Evolutionary conservation across 2,888 invertebrate genomes (phyloP), one percentile per base, ranked within the genome.

Genomic region (Graphium colonna): DNA sequence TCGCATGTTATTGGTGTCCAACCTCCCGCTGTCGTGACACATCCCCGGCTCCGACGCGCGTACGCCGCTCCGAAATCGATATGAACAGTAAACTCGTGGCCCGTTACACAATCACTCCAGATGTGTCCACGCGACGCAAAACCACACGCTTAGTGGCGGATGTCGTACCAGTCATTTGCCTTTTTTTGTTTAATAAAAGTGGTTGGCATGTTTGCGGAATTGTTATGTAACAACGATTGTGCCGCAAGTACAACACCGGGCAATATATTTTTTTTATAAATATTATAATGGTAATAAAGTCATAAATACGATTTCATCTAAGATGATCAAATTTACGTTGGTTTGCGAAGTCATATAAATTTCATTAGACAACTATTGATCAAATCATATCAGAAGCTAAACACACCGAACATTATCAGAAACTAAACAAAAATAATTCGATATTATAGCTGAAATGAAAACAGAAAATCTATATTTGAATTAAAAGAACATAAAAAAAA

Each of bases 81-180:
- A 67, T 58, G 55, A 75, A 79, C 82, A 76, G 80, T 81, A 79
- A 72, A 71, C 60, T 62, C 60, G 55, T 51, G 57, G 51, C 67
- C 86, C 86, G 87, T 84, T 87, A 86, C 73, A 70, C 73, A 83
- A 82, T 77, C 69, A 64, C 56, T 52, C 60, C 61, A 31, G 31
- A 56, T 68, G 64, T 72, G 71, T 65, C 64, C 71, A 74, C 69
- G 65, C 66, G 71, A 72, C 66, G 68, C 69, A 61, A 70, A 68
- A 67, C 67, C 68, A 60, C 69, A 61, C 50, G 55, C 52, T 62
- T 53, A 58, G 53, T 39, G 36, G 33, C 42, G n/a, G 49, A 54
- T 41, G 44, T 51, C 26, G 31, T 17, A 40, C 39, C 16, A 31
- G 26, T 40, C 49, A 56, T 56, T 28, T 55, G 50, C 18, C 12